Base-by-base conservation (phyloP, 1,140 invertebrate genomes). In the Drosophila seguyi region DNA sequence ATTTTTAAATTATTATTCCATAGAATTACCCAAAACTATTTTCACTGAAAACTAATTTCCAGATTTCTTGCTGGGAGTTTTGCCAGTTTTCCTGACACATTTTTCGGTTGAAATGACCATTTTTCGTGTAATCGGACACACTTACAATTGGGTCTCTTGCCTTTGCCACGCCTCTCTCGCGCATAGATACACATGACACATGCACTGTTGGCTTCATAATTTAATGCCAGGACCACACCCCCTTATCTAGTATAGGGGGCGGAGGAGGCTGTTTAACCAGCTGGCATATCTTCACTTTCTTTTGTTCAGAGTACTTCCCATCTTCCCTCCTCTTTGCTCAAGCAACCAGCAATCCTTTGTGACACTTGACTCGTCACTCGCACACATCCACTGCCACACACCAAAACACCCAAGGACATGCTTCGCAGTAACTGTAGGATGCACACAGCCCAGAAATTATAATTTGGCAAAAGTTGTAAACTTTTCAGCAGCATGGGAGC, bases 321-420 rank as follows among this genome's bases (percentile, higher is more conserved):
- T 16, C 18, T n/a, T 22, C 3, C 10, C 67, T 27, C 0, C 27
- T 29, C 47, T 82, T 86, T 79, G 82, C 82, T 86, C 62, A 63
- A 81, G 82, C 82, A 81, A 69, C 79, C 56, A 78, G 65, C 69
- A 66, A 57, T 86, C 75, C 82, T 86, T 86, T 86, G 82, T 86
- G 82, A 86, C 82, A 86, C 86, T 86, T 77, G 82, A 85, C 82
- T 81, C 78, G 62, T 63, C 61, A 57, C 79, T n/a, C n/a, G n/a
- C n/a, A n/a, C n/a, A n/a, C n/a, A n/a, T n/a, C n/a, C n/a, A n/a
- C n/a, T n/a, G n/a, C n/a, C n/a, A n/a, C n/a, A n/a, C n/a, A n/a
- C n/a, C n/a, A n/a, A n/a, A n/a, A n/a, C n/a, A n/a, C n/a, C n/a
- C n/a, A n/a, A n/a, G n/a, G n/a, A n/a, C n/a, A n/a, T n/a, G n/a